Evolutionary conservation across 2,113 vertebrate species (phyloP), one percentile per base, ranked within the genome.

Genomic region (Gobio gobio): DNA sequence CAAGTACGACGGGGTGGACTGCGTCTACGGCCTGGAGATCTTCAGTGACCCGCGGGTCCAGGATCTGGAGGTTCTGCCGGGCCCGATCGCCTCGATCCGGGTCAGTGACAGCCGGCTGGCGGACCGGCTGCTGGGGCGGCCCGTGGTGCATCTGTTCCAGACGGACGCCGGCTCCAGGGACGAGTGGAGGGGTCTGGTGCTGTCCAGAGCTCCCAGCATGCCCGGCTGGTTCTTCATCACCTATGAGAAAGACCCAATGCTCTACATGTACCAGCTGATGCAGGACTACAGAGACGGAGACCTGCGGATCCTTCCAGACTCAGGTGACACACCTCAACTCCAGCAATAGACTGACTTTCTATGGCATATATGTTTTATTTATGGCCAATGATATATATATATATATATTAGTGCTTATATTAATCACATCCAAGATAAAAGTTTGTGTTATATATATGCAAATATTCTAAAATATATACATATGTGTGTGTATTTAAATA

Each of bases 1-100:
- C 92, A 99, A 99, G 75, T 99, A 99, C 83, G 97, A 99, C 88
- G 97, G 97, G 90, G 98, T 98, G 89, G 98, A 99, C 90, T 99
- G 98, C 92, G 97, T 99, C 70, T 99, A 99, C 92, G 97, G 97
- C 93, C 96, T 99, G 92, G 97, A 99, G 93, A 96, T 99, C 86
- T 95, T 97, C 91, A 95, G 94, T 73, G 98, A 99, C 78, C 96
- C 97, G 91, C 93, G 98, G 86, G 98, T 99, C 89, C 95, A 96
- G 86, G 96, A 95, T 1, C 96, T 99, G 76, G 97, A 98, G 94
- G 96, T 99, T 33, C 95, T 98, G 84, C 96, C 97, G 26, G 96
- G 97, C 82, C 89, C 96, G 95, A 97, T 98, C 89, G 97, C 97
- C 98, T 93, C 96, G 96, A 49, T 81, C 89, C 94, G 96, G 43